Conservation (phyloP, 1,140 invertebrate species). For the Rhizoglyphus robini region DNA sequence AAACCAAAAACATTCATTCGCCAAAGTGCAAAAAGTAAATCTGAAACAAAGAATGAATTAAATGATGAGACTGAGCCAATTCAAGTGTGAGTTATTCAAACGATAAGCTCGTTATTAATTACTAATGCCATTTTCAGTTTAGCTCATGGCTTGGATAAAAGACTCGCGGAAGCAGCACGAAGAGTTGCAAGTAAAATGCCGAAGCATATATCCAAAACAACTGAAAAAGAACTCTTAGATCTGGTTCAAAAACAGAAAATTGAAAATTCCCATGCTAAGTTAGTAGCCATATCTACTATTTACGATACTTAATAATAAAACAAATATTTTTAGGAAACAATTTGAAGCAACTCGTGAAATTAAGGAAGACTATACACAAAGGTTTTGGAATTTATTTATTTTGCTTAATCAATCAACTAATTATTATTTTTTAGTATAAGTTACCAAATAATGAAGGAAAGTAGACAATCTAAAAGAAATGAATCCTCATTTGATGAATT, state of each 20-base stretch:
- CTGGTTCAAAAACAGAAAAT: not conserved
- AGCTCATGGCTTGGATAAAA: not conserved
- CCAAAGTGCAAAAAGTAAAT: slow-evolving; percentile 1
- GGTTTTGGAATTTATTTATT: too few relatives aligned
- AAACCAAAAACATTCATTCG: slow-evolving; percentile 16
- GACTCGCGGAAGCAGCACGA: slow-evolving; percentile 8
- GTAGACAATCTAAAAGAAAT: not conserved
- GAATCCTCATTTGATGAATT: not conserved
- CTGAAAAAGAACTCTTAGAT: slow-evolving; percentile 14
- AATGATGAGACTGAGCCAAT: not conserved
- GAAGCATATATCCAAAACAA: not conserved
- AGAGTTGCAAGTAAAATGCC: slow-evolving; percentile 1
- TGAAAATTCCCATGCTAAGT: slow-evolving; percentile 9
- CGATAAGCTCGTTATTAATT: not conserved
- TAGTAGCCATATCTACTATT: too few relatives aligned
- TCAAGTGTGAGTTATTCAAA: not conserved
- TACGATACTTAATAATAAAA: not conserved
- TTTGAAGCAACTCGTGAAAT: not conserved
- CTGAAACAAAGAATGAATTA: not conserved
- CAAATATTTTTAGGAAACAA: not conserved
- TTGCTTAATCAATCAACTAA: too few relatives aligned
- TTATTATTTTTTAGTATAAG: too few relatives aligned
- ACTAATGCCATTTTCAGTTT: not conserved
- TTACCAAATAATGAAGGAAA: slow-evolving; percentile 13
- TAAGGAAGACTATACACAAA: slow-evolving; percentile 4